A percentile compares a stretch with the other conserved stretches of the same genome.
phyloP scores from a whole-genome alignment of 2,888 invertebrate genomes.

The Rhimphoctona megacephalus region DNA sequence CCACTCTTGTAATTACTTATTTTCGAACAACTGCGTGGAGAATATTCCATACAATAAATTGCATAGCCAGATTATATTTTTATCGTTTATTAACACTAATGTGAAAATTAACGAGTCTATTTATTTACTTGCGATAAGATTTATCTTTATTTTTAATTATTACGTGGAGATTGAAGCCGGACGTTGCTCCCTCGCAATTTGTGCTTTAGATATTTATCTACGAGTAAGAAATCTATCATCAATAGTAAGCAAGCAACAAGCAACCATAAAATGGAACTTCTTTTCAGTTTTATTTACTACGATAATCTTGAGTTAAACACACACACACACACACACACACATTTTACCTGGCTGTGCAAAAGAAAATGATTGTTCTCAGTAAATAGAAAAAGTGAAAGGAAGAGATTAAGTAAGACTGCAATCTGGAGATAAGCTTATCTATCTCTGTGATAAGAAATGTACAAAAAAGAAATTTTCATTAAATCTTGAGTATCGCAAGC shows the following conservation, averaged over 20 bases:
- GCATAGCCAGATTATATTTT: not conserved
- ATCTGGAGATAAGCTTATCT: slow-evolving; percentile 48
- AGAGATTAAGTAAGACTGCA: slow-evolving; percentile 23
- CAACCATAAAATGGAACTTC: not conserved
- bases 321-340: not conserved
- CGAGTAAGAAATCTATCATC: not conserved
- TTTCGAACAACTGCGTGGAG: slow-evolving; percentile 12
- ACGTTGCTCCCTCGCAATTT: not conserved
- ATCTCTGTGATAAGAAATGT: slow-evolving; percentile 30
- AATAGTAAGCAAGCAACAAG: not conserved
- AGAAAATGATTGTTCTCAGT: not conserved
- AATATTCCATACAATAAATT: slow-evolving; percentile 13
- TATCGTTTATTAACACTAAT: not conserved
- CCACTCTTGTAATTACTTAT: not conserved
- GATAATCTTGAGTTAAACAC: not conserved
- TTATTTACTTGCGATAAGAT: not conserved
- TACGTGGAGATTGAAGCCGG: not conserved
- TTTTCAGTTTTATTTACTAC: not conserved
- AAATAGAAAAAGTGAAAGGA: not conserved
- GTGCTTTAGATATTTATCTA: not conserved
- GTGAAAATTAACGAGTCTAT: not conserved
- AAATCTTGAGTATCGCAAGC: not conserved
- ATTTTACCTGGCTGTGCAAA: not conserved
- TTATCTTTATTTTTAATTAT: not conserved
- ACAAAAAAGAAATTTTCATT: not conserved